Conservation (phyloP, 1,140 invertebrate genomes). For the Eufriesea mexicana region DNA sequence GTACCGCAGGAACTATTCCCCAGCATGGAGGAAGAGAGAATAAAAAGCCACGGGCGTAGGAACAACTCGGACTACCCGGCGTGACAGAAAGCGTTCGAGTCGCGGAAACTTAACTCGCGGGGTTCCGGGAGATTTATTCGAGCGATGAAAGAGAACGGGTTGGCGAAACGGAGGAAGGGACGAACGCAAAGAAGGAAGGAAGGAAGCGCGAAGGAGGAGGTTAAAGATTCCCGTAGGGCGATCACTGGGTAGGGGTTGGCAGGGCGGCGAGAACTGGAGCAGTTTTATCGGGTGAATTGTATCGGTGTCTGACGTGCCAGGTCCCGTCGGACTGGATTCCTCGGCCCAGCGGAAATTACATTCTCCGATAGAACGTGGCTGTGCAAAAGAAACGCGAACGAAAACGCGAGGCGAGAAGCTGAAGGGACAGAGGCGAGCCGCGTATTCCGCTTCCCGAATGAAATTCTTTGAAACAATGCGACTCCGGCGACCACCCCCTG, state of each 20-base stretch:
- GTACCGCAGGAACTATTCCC: background rate
- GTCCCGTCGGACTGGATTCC: constrained; percentile 70
- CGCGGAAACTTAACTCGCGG: constrained; percentile 4
- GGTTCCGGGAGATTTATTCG: constrained; percentile 7
- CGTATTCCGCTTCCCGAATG: constrained; percentile 64
- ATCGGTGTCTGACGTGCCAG: constrained; percentile 73
- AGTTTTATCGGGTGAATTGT: constrained; percentile 74
- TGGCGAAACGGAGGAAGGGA: background rate
- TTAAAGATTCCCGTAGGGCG: background rate
- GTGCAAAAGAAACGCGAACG: constrained; percentile 39
- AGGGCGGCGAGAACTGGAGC: constrained; percentile 37
- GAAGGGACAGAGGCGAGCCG: constrained; percentile 9
- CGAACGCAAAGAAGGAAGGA: background rate
- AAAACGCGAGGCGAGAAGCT: constrained; percentile 34
- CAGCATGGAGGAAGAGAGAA: background rate
- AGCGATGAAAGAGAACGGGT: constrained; percentile 5
- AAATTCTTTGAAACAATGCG: constrained; percentile 74
- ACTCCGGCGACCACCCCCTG: background rate
- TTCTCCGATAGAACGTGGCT: constrained; percentile 69
- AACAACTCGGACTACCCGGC: background rate
- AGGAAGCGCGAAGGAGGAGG: constrained; percentile 48
- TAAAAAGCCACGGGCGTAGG: background rate
- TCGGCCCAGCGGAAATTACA: constrained; percentile 74
- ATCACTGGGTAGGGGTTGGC: constrained; percentile 10
- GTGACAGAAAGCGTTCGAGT: background rate